Conservation (phyloP, 2,113 vertebrate genomes). For the Mus spicilegus region DNA sequence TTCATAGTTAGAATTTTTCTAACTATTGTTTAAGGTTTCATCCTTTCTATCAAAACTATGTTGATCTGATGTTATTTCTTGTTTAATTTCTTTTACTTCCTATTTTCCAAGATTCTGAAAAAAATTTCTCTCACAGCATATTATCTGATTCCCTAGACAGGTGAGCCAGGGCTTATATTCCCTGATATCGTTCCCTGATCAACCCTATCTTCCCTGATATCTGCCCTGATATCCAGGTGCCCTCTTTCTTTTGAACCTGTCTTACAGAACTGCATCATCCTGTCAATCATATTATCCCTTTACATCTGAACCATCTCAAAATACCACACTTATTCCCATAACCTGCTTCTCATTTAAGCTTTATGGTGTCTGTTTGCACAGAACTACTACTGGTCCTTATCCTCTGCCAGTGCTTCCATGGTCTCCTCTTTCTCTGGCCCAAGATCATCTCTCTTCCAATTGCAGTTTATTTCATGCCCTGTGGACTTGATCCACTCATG, state of each 20-base stretch:
- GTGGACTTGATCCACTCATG: too few species aligned
- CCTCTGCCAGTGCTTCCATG: background rate
- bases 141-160: background rate
- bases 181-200: too few species aligned
- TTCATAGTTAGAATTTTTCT: background rate
- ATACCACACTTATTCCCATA: background rate
- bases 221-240: background rate
- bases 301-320: background rate
- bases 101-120: background rate
- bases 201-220: too few species aligned
- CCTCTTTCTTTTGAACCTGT: background rate
- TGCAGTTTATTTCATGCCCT: too few species aligned
- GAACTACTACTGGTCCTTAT: background rate
- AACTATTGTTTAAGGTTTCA: background rate
- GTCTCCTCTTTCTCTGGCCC: too few species aligned
- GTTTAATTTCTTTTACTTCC: background rate
- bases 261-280: background rate
- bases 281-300: background rate
- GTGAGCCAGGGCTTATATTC: background rate
- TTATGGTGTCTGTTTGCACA: background rate
- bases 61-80: background rate
- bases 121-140: background rate
- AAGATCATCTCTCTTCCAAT: too few species aligned
- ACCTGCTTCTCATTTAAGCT: background rate
- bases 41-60: too few species aligned